Evolutionary conservation across 2,888 invertebrate genomes (phyloP).

Genomic region (Cantharis rustica): DNA sequence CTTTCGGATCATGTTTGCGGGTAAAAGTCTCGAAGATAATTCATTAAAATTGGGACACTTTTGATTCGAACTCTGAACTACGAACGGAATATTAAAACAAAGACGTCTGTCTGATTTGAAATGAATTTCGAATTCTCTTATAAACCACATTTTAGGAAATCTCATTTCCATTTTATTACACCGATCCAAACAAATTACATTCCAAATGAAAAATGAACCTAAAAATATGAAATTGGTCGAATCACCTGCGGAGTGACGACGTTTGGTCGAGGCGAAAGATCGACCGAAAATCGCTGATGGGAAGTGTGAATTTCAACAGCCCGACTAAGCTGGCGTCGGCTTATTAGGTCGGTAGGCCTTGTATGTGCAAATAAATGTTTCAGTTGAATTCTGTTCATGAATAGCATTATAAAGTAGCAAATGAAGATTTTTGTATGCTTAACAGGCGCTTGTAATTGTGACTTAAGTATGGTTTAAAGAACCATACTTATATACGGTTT

Average conservation of each 20-base stretch:
- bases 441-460: background rate
- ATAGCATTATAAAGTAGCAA: background rate
- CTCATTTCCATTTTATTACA: slow-evolving; percentile 27
- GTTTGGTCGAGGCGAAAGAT: too few species aligned
- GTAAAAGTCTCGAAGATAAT: slow-evolving; percentile 38
- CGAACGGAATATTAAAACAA: slow-evolving; percentile 37
- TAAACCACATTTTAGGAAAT: slow-evolving; percentile 19
- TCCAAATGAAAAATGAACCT: background rate
- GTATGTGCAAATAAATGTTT: background rate
- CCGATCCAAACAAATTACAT: background rate
- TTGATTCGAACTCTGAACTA: slow-evolving; percentile 35
- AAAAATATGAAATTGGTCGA: background rate
- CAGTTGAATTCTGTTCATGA: background rate
- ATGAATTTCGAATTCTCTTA: slow-evolving; percentile 22
- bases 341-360: background rate
- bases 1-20: slow-evolving; percentile 40
- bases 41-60: slow-evolving; percentile 42
- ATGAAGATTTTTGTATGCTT: slow-evolving; percentile 5
- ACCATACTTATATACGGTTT: too few species aligned
- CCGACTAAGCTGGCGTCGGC: background rate
- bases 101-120: slow-evolving; percentile 27
- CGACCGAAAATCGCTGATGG: too few species aligned
- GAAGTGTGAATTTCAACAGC: background rate
- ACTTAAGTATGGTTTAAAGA: slow-evolving; percentile 6
- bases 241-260: too few species aligned